A percentile compares a stretch with the other conserved stretches of the same genome.
Evolutionary conservation across 1,140 invertebrate species (phyloP).

Genomic region (Euglossa dilemma): DNA sequence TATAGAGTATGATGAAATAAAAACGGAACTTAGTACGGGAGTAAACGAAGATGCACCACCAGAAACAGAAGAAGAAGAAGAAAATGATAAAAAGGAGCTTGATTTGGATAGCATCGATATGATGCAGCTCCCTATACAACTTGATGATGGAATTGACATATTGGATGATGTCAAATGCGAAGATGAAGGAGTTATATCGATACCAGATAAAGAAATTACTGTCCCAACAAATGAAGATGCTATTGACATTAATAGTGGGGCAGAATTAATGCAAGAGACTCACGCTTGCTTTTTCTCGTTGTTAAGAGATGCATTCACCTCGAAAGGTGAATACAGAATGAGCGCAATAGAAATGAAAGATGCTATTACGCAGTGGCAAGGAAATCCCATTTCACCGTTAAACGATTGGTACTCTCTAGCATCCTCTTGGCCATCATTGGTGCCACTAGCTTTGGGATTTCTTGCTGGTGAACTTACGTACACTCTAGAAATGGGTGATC

Average conservation of each 20-base stretch:
- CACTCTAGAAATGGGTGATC: constrained; percentile 74
- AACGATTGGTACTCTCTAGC: constrained; percentile 90
- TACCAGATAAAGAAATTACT: constrained; percentile 76
- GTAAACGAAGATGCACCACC: constrained; percentile 66
- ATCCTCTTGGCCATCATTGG: constrained; percentile 90
- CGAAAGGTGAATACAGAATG: constrained; percentile 91
- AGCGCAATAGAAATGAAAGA: constrained; percentile 89
- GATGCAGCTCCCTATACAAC: constrained; percentile 86
- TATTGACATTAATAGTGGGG: constrained; percentile 72
- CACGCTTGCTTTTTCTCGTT: constrained; percentile 92
- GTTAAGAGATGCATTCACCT: constrained; percentile 91
- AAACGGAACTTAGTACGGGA: constrained; percentile 68
- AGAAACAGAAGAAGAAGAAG: constrained; percentile 73
- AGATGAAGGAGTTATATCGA: constrained; percentile 74
- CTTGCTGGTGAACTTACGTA: constrained; percentile 90
- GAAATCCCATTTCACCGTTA: constrained; percentile 90
- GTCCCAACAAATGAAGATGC: constrained; percentile 65
- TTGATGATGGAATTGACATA: constrained; percentile 85
- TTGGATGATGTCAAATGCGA: constrained; percentile 83
- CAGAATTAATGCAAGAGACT: constrained; percentile 87
- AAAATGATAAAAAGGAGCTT: constrained; percentile 78
- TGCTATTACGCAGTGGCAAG: constrained; percentile 90
- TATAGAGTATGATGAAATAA: constrained; percentile 76
- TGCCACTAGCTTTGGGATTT: constrained; percentile 93
- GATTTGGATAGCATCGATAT: constrained; percentile 86